A percentile compares a stretch with the other conserved stretches of the same genome.
Evolutionary conservation across 2,888 invertebrate species (phyloP).

Genomic region (Syritta pipiens): DNA sequence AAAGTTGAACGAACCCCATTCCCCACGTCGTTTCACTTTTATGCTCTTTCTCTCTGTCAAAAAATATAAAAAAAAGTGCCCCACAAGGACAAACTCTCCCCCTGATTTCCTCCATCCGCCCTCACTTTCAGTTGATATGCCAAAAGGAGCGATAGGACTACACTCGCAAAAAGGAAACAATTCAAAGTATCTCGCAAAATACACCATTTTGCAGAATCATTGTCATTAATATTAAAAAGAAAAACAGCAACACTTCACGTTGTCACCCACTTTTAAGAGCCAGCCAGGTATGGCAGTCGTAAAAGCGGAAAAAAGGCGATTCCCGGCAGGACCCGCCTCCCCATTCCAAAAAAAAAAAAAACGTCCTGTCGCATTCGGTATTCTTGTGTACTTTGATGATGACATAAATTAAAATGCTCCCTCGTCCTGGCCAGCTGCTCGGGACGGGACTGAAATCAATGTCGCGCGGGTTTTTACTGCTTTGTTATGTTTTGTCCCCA

Average conservation of each 20-base stretch:
- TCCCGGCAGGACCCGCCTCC: background rate
- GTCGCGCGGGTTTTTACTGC: conserved; percentile 29
- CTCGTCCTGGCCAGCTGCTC: background rate
- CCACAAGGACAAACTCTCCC: background rate
- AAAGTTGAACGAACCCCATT: conserved; percentile 15
- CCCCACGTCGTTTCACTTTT: background rate
- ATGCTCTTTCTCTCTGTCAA: background rate
- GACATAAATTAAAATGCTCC: conserved; percentile 52
- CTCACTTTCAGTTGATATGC: too few relatives aligned
- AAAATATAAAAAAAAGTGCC: background rate
- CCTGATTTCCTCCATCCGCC: too few relatives aligned
- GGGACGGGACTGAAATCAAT: conserved; percentile 53
- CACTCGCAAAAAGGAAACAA: conserved; percentile 10
- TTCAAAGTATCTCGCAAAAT: conserved; percentile 31
- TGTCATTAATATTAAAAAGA: conserved; percentile 43
- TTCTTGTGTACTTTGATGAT: conserved; percentile 50
- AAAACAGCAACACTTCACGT: conserved; percentile 22
- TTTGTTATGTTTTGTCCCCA: conserved; percentile 29
- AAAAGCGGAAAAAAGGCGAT: conserved; percentile 17
- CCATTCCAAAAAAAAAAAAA: background rate
- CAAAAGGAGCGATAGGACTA: background rate
- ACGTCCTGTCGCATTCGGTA: conserved; percentile 25
- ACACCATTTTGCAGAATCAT: conserved; percentile 31
- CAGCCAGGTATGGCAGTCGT: conserved; percentile 8
- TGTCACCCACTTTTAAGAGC: conserved; percentile 24